Evolutionary conservation across 2,113 vertebrate genomes (phyloP).

Genomic region (Budorcas taxicolor): DNA sequence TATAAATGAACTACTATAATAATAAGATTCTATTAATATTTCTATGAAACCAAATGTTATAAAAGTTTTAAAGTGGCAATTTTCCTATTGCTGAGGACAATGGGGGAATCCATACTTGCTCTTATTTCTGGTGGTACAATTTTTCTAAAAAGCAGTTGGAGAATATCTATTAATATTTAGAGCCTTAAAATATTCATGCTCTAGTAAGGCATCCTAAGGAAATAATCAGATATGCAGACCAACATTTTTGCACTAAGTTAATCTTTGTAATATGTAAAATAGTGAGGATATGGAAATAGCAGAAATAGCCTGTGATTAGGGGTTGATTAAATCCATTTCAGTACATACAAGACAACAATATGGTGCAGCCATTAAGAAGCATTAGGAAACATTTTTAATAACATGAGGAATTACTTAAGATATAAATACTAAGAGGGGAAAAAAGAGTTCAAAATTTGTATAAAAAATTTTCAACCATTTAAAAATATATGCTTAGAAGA

Average conservation of each 20-base stretch:
- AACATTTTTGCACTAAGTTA: background rate
- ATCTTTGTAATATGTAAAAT: constrained; percentile 3
- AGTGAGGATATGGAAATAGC: background rate
- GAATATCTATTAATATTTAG: background rate
- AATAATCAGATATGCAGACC: background rate
- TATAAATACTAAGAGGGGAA: background rate
- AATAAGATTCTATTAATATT: background rate
- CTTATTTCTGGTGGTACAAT: background rate
- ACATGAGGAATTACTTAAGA: background rate
- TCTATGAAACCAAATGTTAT: background rate
- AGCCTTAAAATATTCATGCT: background rate
- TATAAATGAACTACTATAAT: background rate
- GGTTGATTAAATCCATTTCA: background rate
- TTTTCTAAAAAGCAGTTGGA: background rate
- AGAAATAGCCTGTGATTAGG: background rate
- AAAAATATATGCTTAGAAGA: background rate
- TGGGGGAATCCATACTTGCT: background rate
- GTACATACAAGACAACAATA: background rate
- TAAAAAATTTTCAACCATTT: background rate
- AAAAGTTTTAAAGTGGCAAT: background rate
- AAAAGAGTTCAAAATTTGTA: background rate
- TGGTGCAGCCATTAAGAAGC: background rate
- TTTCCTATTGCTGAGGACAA: background rate
- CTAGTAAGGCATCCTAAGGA: background rate
- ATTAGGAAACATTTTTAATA: background rate